These are phyloP conservation scores for Hoplodrina ambigua DNA, from an alignment of 2,888 invertebrate genomes.

Conservation along the genomic window DNA sequence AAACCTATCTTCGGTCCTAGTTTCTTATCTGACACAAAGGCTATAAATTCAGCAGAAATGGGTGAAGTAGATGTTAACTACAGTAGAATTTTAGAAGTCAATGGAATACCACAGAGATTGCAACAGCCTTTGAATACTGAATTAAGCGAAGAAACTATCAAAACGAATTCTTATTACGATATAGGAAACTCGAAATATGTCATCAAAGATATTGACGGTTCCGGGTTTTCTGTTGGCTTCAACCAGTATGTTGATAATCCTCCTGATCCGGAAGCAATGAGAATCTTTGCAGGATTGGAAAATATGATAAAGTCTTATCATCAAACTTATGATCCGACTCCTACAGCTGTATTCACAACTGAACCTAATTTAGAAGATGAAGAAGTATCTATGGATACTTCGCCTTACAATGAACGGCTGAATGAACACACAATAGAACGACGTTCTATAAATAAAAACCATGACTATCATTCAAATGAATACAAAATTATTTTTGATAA, in stretches of 20 bases:
- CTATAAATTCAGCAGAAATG: conserved; percentile 81
- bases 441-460: conserved; percentile 63
- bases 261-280: conserved; percentile 81
- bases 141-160: conserved; percentile 58
- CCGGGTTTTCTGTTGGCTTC: conserved; percentile 83
- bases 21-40: conserved; percentile 73
- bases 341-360: neutral
- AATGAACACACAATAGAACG: conserved; percentile 66
- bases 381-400: conserved; percentile 20
- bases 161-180: conserved; percentile 66
- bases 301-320: conserved; percentile 79
- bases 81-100: conserved; percentile 68
- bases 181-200: conserved; percentile 77
- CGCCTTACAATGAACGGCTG: conserved; percentile 22
- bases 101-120: conserved; percentile 79
- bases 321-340: conserved; percentile 69
- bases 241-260: conserved; percentile 82
- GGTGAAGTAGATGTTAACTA: conserved; percentile 76
- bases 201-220: conserved; percentile 81
- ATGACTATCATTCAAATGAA: conserved; percentile 74
- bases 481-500: conserved; percentile 71
- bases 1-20: conserved; percentile 67
- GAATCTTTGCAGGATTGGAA: conserved; percentile 80
- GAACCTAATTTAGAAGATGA: conserved; percentile 41
- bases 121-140: conserved; percentile 79